Percentiles rank a stretch among this genome's conserved stretches.
These are phyloP conservation scores for Dasyornis broadbenti DNA, from an alignment of 2,113 vertebrate genomes.

Conservation along the genomic window DNA sequence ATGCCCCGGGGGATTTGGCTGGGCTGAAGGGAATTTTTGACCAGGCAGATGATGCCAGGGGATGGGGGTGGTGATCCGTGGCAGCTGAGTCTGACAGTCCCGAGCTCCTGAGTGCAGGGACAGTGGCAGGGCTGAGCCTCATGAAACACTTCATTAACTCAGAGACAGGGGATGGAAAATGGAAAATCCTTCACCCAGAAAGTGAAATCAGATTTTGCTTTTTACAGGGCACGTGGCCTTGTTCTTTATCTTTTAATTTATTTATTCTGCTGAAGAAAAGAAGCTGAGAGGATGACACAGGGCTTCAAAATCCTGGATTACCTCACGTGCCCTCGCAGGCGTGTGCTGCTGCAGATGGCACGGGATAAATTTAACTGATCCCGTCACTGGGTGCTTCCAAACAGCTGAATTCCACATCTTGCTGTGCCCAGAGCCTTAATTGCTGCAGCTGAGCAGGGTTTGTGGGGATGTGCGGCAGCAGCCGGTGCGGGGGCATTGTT, in stretches of 20 bases:
- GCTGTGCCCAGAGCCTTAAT: neutral
- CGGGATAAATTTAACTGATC: neutral
- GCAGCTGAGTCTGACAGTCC: neutral
- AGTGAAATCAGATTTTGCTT: neutral
- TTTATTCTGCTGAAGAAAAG: neutral
- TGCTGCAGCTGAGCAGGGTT: neutral
- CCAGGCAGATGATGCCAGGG: neutral
- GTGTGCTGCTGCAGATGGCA: neutral
- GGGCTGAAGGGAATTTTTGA: rapidly evolving
- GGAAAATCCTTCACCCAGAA: neutral
- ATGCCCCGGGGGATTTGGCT: neutral
- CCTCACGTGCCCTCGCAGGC: neutral
- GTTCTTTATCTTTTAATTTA: neutral
- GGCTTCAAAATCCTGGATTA: rapidly evolving
- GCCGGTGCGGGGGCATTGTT: neutral
- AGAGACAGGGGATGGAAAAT: neutral
- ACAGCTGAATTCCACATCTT: neutral
- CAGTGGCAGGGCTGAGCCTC: neutral
- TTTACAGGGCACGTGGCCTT: neutral
- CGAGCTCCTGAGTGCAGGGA: neutral
- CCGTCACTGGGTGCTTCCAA: neutral
- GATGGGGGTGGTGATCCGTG: rapidly evolving
- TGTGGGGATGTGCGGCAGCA: neutral
- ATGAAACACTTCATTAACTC: neutral
- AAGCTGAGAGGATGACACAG: neutral